Base-by-base conservation (phyloP, 1,140 invertebrate genomes). In the Marisa cornuarietis region DNA sequence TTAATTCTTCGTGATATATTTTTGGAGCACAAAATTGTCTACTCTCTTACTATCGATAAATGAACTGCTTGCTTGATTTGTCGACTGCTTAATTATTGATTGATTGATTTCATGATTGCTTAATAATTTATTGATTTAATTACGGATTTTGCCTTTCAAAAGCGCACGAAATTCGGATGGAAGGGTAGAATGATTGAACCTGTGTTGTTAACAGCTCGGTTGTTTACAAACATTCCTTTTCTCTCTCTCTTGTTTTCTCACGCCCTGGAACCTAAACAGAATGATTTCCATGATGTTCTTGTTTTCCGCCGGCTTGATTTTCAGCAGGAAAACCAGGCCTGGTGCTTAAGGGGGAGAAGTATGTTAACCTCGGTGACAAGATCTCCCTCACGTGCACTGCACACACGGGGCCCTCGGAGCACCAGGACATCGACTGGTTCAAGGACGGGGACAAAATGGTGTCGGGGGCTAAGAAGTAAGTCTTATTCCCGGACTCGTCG, bases 351-450 rank as follows among this genome's bases (percentile, higher is more conserved):
- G 83, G 83, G 6, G 80, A 78, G 31, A 66, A 84, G 61, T 84
- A 84, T 73, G 83, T 84, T 2, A 77, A 81, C 22, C 74, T 81
- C 20, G 81, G 82, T n/a, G 69, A 81, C 18, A 72, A 80, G 52
- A 82, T 84, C 66, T 75, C 76, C 20, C 75, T 84, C 10, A 76
- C 51, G 54, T 84, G 83, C 74, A 84, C 82, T 22, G 83, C 81
- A 26, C 79, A 81, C 61, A 79, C 79, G 10, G 81, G 76, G 3
- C 26, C 31, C 11, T 73, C 76, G 24, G 79, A 76, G 13, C 79
- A 76, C 11, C 81, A 84, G 11, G 76, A 78, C 26, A 79, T 84
- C 42, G 83, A 84, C 79, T 84, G 83, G 83, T 84, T 82, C 69
- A 82, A 82, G 26, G 76, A 84, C 63, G 83, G 83, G n/a, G 74